These are phyloP conservation scores for Poecilia latipinna DNA, from an alignment of 2,113 vertebrate species.

Conservation along the genomic window DNA sequence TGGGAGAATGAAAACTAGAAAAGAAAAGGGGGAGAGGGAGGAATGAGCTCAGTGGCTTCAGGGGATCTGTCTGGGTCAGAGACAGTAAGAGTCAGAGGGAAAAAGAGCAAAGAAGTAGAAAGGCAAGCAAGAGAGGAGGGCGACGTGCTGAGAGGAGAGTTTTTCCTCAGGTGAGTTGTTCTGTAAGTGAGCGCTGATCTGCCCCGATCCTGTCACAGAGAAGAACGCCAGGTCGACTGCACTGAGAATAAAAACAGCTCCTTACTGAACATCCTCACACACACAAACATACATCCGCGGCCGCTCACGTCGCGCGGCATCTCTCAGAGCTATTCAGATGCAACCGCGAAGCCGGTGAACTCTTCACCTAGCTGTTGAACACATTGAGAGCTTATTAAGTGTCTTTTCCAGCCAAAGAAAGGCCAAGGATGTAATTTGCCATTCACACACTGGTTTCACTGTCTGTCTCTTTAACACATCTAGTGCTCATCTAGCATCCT, in stretches of 20 bases:
- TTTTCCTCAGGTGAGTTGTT: conserved; percentile 80
- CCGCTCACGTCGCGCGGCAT: conserved; percentile 25
- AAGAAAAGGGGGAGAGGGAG: conserved; percentile 60
- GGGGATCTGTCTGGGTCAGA: conserved; percentile 75
- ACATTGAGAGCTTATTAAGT: conserved; percentile 73
- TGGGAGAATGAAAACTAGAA: conserved; percentile 63
- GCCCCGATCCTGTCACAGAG: conserved; percentile 69
- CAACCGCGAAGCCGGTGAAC: conserved; percentile 67
- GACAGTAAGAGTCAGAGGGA: conserved; percentile 49
- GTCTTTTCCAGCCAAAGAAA: conserved; percentile 74
- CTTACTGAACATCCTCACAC: conserved; percentile 19
- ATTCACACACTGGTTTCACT: conserved; percentile 70
- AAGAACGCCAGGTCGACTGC: conserved; percentile 62
- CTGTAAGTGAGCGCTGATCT: conserved; percentile 75
- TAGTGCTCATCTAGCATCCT: conserved; percentile 67
- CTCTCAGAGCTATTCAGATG: conserved; percentile 59
- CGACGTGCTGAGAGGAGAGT: conserved; percentile 61
- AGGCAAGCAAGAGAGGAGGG: conserved; percentile 47
- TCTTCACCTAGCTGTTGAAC: conserved; percentile 76
- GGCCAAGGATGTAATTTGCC: conserved; percentile 78
- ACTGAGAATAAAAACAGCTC: conserved; percentile 67
- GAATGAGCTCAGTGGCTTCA: conserved; percentile 63
- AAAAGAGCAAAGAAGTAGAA: conserved; percentile 38
- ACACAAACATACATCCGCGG: conserved; percentile 15
- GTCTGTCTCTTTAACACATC: conserved; percentile 71